Percentiles rank a stretch among this genome's conserved stretches.
Conservation (phyloP, 2,113 vertebrate species). For the Synodontis membranacea region DNA sequence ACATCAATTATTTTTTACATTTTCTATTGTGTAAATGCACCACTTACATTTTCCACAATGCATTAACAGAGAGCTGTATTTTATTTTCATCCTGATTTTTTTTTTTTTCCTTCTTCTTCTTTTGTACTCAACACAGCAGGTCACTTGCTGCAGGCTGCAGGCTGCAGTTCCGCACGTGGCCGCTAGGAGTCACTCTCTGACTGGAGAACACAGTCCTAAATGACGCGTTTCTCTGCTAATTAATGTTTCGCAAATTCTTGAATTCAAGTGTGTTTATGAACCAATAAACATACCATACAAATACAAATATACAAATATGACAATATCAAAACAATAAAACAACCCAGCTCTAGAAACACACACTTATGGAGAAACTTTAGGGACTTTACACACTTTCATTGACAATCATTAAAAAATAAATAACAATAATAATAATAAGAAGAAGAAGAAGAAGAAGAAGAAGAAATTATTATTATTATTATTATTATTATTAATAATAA, state of each 20-base stretch:
- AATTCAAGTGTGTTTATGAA: not conserved
- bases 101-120: too few relatives aligned
- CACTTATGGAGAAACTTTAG: not conserved
- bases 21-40: not conserved
- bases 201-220: not conserved
- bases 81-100: not conserved
- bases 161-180: slow-evolving; percentile 59
- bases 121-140: not conserved
- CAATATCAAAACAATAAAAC: not conserved
- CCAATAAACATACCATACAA: not conserved
- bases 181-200: slow-evolving; percentile 67
- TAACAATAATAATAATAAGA: too few relatives aligned
- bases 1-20: not conserved
- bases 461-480: too few relatives aligned
- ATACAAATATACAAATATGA: slow-evolving; percentile 6
- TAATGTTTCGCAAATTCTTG: not conserved
- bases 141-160: not conserved
- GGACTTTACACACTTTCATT: slow-evolving; percentile 4
- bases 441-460: too few relatives aligned
- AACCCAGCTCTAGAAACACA: not conserved
- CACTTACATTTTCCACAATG: not conserved
- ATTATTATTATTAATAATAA: too few relatives aligned
- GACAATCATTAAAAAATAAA: not conserved
- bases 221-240: slow-evolving; percentile 1
- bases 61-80: not conserved